Evolutionary conservation across 2,113 vertebrate genomes (phyloP).

Genomic region (Myrmecophaga tridactyla): DNA sequence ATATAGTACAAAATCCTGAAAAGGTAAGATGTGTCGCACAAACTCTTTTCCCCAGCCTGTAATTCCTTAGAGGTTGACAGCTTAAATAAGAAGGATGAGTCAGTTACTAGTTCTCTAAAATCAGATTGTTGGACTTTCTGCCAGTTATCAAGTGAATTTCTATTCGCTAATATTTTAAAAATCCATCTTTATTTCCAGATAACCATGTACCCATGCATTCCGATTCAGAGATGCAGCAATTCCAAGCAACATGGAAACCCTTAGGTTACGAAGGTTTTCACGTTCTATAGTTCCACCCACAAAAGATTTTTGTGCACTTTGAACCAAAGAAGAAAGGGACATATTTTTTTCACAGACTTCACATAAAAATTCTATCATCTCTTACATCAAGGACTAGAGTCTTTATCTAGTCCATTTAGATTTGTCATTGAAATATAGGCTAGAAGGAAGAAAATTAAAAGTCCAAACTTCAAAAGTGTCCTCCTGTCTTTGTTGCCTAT

Average conservation of each 20-base stretch:
- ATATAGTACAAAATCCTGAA: conserved; percentile 85
- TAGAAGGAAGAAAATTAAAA: conserved; percentile 39
- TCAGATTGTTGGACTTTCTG: not conserved
- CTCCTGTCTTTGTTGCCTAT: not conserved
- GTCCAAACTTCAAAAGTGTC: not conserved
- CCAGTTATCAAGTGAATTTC: conserved; percentile 23
- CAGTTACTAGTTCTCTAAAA: conserved; percentile 22
- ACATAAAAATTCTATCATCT: conserved; percentile 16
- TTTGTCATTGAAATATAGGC: conserved; percentile 24
- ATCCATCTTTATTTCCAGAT: conserved; percentile 11
- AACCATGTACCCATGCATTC: not conserved
- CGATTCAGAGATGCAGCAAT: not conserved
- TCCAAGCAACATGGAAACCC: conserved; percentile 21
- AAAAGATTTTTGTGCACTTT: conserved; percentile 24
- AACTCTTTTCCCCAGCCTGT: not conserved
- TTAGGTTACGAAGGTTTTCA: conserved; percentile 27
- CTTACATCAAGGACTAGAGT: not conserved
- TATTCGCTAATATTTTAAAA: not conserved
- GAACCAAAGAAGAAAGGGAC: not conserved
- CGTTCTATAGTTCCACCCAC: not conserved
- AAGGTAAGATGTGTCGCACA: conserved; percentile 77
- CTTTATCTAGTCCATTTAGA: not conserved
- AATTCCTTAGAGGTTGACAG: conserved; percentile 33
- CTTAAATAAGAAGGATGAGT: not conserved
- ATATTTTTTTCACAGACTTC: conserved; percentile 18